Conservation (phyloP, 1,140 invertebrate genomes). For the Helicoverpa armigera region DNA sequence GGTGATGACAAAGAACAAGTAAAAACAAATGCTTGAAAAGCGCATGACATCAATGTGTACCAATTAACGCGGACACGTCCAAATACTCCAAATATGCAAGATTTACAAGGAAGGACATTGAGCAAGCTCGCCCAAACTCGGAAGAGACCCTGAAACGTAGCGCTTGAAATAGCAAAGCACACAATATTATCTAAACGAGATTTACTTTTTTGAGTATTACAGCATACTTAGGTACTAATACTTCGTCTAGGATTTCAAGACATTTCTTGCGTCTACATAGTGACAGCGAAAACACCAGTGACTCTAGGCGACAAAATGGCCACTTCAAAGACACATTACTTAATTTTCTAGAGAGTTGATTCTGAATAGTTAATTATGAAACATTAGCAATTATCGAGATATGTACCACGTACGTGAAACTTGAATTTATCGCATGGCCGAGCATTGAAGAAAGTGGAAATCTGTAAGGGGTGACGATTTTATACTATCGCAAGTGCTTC, state of each 20-base stretch:
- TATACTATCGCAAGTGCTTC: slow-evolving; percentile 35
- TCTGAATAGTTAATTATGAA: slow-evolving; percentile 48
- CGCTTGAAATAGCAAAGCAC: slow-evolving; percentile 43
- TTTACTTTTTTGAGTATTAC: slow-evolving; percentile 2
- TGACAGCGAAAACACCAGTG: not conserved
- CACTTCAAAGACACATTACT: not conserved
- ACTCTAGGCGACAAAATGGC: not conserved
- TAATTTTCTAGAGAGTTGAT: slow-evolving; percentile 49
- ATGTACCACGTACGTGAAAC: slow-evolving; percentile 62
- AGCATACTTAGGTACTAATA: not conserved
- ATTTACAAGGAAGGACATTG: slow-evolving; percentile 34
- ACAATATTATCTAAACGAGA: slow-evolving; percentile 23
- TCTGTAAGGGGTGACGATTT: slow-evolving; percentile 54
- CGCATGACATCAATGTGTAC: slow-evolving; percentile 31
- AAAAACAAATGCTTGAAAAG: not conserved
- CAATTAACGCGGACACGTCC: slow-evolving; percentile 27
- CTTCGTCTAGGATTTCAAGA: slow-evolving; percentile 14
- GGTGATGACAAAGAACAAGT: not conserved
- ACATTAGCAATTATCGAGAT: slow-evolving; percentile 49
- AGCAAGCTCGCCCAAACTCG: slow-evolving; percentile 35
- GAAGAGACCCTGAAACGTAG: slow-evolving; percentile 37
- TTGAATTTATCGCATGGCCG: slow-evolving; percentile 65
- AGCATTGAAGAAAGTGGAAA: slow-evolving; percentile 69
- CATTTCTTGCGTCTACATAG: not conserved
- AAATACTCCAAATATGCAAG: slow-evolving; percentile 17